Percentiles rank a stretch among this genome's conserved stretches.
phyloP scores from a whole-genome alignment of 2,113 vertebrate species.

The Okapia johnstoni region DNA sequence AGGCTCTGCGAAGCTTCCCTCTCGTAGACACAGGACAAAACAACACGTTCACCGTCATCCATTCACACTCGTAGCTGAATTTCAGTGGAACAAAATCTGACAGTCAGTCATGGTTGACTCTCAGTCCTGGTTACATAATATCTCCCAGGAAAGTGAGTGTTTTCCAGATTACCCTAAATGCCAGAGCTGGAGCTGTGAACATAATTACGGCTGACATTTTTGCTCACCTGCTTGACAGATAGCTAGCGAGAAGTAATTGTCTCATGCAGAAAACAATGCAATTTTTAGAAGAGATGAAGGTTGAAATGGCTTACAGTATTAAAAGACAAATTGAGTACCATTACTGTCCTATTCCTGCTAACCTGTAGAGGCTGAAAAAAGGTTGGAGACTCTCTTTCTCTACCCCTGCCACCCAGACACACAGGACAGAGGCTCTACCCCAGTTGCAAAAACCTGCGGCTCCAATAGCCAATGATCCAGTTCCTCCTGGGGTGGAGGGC shows the following conservation, averaged over 20 bases:
- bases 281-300: slow-evolving; percentile 43
- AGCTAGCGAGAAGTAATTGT: slow-evolving; percentile 62
- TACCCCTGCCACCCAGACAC: neutral
- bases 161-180: slow-evolving; percentile 64
- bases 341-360: neutral
- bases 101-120: slow-evolving; percentile 8
- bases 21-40: slow-evolving; percentile 66
- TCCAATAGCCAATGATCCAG: neutral
- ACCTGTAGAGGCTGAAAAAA: neutral
- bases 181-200: slow-evolving; percentile 61
- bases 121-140: slow-evolving; percentile 63
- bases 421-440: neutral
- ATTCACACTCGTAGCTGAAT: slow-evolving; percentile 27
- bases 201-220: slow-evolving; percentile 76
- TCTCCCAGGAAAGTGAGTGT: slow-evolving; percentile 59
- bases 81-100: slow-evolving; percentile 57
- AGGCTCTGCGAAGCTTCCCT: slow-evolving; percentile 49
- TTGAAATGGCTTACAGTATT: neutral
- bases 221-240: slow-evolving; percentile 68
- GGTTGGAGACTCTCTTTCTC: neutral
- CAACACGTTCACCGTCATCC: slow-evolving; percentile 67
- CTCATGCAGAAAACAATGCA: slow-evolving; percentile 64
- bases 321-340: neutral
- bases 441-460: rapidly evolving
- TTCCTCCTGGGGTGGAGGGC: neutral